These are phyloP conservation scores for Protonemura montana DNA, from an alignment of 2,888 invertebrate species.

Conservation along the genomic window DNA sequence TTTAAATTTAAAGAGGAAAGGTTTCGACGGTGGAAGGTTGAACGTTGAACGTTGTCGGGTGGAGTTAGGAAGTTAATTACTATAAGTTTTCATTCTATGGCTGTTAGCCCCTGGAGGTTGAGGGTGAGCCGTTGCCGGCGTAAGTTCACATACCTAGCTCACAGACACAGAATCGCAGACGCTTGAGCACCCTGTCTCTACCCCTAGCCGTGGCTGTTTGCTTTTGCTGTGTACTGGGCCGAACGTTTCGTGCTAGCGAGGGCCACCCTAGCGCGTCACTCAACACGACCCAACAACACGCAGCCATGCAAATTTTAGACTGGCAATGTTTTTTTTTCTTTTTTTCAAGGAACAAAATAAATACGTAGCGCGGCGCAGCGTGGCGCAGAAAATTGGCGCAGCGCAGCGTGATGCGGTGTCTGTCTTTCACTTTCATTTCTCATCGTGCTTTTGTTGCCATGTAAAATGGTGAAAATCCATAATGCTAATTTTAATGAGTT, in stretches of 20 bases:
- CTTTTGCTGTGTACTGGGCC: background rate
- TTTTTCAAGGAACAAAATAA: no score
- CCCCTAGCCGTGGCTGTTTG: no score
- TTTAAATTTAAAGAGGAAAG: conserved; percentile 46
- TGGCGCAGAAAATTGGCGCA: no score
- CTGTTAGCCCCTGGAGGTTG: conserved; percentile 43
- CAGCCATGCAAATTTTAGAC: background rate
- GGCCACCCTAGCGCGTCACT: no score
- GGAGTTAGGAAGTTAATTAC: conserved; percentile 49
- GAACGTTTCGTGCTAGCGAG: no score
- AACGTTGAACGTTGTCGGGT: conserved; percentile 43
- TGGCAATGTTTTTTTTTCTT: background rate
- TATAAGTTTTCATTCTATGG: conserved; percentile 47
- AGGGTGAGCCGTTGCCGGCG: conserved; percentile 31
- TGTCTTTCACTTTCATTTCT: background rate
- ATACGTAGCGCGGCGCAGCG: background rate
- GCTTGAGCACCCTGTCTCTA: background rate
- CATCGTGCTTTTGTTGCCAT: background rate
- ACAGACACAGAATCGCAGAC: background rate
- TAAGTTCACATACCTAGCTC: conserved; percentile 27
- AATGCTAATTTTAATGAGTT: conserved; percentile 12
- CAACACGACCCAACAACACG: background rate
- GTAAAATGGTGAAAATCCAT: background rate
- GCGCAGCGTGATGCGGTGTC: background rate
- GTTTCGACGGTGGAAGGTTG: conserved; percentile 39